Percentiles rank a stretch among this genome's conserved stretches.
These are phyloP conservation scores for Sparidentex hasta DNA, from an alignment of 2,797 vertebrate genomes.

Conservation along the genomic window DNA sequence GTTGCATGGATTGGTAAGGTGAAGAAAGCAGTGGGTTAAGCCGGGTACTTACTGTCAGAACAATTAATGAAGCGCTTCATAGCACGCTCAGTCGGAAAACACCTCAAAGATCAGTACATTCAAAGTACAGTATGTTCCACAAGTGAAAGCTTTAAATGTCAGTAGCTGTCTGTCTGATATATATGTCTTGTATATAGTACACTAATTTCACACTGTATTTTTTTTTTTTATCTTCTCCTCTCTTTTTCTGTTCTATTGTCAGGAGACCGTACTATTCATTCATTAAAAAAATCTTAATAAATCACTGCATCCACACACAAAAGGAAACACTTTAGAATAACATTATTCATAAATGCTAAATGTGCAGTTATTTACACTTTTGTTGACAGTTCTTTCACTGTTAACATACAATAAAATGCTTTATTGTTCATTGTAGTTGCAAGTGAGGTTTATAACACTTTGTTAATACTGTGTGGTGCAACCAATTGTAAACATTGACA, in stretches of 20 bases:
- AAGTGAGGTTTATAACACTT: too few relatives aligned
- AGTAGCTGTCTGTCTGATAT: background rate
- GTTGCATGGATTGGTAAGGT: conserved; percentile 8
- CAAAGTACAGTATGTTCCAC: background rate
- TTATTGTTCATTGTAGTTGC: too few relatives aligned
- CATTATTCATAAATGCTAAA: too few relatives aligned
- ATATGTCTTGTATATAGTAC: too few relatives aligned
- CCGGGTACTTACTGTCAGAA: background rate
- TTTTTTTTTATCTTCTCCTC: background rate
- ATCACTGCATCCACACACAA: background rate
- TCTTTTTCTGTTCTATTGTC: background rate
- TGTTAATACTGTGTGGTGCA: too few relatives aligned
- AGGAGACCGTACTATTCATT: conserved; percentile 4
- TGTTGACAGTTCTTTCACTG: too few relatives aligned
- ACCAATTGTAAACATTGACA: too few relatives aligned
- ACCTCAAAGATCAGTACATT: conserved; percentile 19
- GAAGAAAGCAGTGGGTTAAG: conserved; percentile 4
- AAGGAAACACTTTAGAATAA: background rate
- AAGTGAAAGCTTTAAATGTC: conserved; percentile 26
- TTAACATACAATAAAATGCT: too few relatives aligned
- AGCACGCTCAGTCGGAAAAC: conserved; percentile 2
- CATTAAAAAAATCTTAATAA: background rate
- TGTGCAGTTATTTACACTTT: too few relatives aligned
- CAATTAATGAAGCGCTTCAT: conserved; percentile 35
- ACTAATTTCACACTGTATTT: background rate